phyloP scores from a whole-genome alignment of 1,140 invertebrate genomes.

The Trachymyrmex cornetzi region DNA sequence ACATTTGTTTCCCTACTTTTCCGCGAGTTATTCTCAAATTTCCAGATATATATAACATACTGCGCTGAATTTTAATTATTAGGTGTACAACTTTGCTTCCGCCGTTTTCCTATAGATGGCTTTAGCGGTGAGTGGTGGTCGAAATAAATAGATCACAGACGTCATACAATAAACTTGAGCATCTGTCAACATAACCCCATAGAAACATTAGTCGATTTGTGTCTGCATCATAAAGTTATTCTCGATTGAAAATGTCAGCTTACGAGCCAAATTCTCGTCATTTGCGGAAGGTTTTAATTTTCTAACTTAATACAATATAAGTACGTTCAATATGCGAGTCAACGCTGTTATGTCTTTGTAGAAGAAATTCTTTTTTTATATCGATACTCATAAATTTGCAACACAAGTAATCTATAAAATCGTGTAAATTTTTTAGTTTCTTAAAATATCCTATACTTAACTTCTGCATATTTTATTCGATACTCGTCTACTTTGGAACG shows the following conservation, averaged over 20 bases:
- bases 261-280: no score
- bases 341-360: not conserved
- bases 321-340: not conserved
- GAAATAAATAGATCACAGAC: no score
- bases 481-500: not conserved
- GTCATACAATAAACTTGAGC: no score
- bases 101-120: no score
- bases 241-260: no score
- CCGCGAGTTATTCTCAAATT: not conserved
- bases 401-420: not conserved
- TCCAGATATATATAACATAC: not conserved
- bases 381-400: not conserved
- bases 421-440: not conserved
- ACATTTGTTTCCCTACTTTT: conserved; percentile 14
- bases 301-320: no score
- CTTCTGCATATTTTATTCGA: not conserved
- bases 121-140: no score
- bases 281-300: no score
- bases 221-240: no score
- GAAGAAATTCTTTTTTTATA: not conserved
- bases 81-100: no score
- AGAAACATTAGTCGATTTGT: no score
- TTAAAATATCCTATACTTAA: not conserved
- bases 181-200: no score
- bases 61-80: conserved; percentile 28